A percentile compares a stretch with the other conserved stretches of the same genome.
Evolutionary conservation across 2,113 vertebrate species (phyloP).

Genomic region (Lepidothrix coronata): DNA sequence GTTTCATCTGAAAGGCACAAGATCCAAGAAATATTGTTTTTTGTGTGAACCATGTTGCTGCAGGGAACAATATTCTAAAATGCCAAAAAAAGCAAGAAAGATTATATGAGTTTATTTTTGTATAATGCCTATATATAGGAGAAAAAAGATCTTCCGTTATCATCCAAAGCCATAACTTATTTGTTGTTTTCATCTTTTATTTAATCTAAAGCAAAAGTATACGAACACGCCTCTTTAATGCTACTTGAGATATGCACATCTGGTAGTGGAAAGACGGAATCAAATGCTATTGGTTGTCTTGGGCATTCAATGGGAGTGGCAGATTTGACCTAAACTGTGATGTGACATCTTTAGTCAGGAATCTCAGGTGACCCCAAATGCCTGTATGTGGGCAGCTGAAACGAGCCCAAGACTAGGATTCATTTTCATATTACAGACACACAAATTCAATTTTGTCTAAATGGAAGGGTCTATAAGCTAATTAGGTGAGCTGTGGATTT

Average conservation of each 20-base stretch:
- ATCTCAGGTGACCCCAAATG: background rate
- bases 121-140: background rate
- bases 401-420: background rate
- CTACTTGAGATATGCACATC: background rate
- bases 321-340: background rate
- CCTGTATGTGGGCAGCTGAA: background rate
- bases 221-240: background rate
- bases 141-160: background rate
- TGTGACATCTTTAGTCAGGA: background rate
- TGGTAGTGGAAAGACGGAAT: background rate
- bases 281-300: background rate
- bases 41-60: background rate
- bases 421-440: background rate
- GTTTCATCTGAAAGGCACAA: background rate
- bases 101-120: background rate
- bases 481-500: background rate
- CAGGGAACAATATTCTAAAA: background rate
- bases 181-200: background rate
- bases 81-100: background rate
- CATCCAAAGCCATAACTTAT: background rate
- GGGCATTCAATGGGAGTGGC: background rate
- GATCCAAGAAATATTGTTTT: background rate
- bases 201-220: background rate
- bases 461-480: rapidly evolving
- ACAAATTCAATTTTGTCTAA: background rate